A percentile compares a stretch with the other conserved stretches of the same genome.
phyloP scores from a whole-genome alignment of 2,797 vertebrate species.

The Limosa lapponica region DNA sequence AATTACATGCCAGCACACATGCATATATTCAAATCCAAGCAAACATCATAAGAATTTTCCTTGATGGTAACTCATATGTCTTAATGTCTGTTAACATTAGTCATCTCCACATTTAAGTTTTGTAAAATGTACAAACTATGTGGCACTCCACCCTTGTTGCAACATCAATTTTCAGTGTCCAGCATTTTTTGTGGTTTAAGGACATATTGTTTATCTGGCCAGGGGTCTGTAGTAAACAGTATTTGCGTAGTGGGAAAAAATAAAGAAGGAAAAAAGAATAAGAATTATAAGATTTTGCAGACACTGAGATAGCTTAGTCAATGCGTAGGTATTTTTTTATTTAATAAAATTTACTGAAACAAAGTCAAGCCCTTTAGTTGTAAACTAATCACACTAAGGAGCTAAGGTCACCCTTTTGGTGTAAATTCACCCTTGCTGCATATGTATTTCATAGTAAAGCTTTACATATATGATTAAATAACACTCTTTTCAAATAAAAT shows the following conservation, averaged over 20 bases:
- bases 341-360: not conserved
- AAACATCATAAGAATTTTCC: not conserved
- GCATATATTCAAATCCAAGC: not conserved
- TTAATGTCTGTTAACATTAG: conserved; percentile 21
- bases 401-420: not conserved
- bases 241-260: not conserved
- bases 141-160: conserved; percentile 42
- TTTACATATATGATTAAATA: not conserved
- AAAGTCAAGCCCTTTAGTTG: not conserved
- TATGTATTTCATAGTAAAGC: not conserved
- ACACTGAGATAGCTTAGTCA: not conserved
- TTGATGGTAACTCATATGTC: not conserved
- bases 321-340: not conserved
- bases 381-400: not conserved
- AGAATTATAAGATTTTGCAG: not conserved
- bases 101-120: conserved; percentile 28
- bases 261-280: not conserved
- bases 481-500: not conserved
- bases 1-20: accelerated
- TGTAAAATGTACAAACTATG: conserved; percentile 35
- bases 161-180: not conserved
- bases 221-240: not conserved
- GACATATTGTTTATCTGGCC: not conserved
- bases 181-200: not conserved
- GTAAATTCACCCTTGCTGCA: not conserved